Conservation (phyloP, 2,888 invertebrate species). For the Siphonodentalium dalli region DNA sequence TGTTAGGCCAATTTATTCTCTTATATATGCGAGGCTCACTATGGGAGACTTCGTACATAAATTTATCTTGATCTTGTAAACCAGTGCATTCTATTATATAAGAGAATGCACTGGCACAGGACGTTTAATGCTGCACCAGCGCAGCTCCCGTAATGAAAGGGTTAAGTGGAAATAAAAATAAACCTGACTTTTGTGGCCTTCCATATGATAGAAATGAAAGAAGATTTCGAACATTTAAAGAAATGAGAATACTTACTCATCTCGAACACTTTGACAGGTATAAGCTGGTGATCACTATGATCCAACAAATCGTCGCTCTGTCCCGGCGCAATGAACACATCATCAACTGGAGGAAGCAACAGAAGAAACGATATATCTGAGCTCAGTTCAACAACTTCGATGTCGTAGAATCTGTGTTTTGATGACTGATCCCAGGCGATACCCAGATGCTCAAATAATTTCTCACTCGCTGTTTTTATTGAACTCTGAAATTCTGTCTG, state of each 20-base stretch:
- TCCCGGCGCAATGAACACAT: conserved; percentile 84
- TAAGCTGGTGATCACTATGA: conserved; percentile 81
- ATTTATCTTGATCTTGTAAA: too few relatives aligned
- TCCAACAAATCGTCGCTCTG: conserved; percentile 83
- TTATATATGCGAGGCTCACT: too few relatives aligned
- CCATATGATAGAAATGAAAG: too few relatives aligned
- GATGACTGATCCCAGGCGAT: conserved; percentile 52
- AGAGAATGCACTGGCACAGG: too few relatives aligned
- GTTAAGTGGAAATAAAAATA: too few relatives aligned
- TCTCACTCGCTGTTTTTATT: conserved; percentile 53
- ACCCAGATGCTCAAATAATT: conserved; percentile 60
- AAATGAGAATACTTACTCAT: conserved; percentile 65
- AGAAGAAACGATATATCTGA: conserved; percentile 90
- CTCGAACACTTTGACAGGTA: conserved; percentile 84
- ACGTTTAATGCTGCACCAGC: too few relatives aligned
- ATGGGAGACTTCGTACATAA: too few relatives aligned
- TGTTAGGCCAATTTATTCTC: too few relatives aligned
- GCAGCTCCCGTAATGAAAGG: too few relatives aligned
- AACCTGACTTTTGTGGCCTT: too few relatives aligned
- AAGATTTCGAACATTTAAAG: too few relatives aligned
- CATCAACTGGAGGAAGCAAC: conserved; percentile 89
- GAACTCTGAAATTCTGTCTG: conserved; percentile 65
- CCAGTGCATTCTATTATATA: too few relatives aligned
- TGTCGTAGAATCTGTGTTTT: conserved; percentile 79
- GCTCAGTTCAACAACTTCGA: conserved; percentile 92